Evolutionary conservation across 2,797 vertebrate genomes (phyloP).

Genomic region (Amblyopsis hoosieri): DNA sequence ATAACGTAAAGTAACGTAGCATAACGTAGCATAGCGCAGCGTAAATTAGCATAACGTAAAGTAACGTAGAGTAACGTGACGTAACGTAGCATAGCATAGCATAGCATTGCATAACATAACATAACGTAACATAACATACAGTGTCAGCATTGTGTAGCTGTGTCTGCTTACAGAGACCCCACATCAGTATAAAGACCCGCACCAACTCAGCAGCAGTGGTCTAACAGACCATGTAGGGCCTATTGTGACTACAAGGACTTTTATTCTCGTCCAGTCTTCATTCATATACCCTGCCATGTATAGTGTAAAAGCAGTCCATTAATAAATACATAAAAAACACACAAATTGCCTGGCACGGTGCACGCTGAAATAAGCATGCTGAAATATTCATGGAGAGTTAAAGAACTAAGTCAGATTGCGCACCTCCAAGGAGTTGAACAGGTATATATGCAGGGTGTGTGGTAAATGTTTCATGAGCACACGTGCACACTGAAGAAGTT

Average conservation of each 20-base stretch:
- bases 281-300: constrained; percentile 48
- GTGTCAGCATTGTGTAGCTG: constrained; percentile 42
- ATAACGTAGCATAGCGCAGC: too few species aligned
- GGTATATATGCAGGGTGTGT: constrained; percentile 42
- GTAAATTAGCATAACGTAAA: too few species aligned
- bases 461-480: constrained; percentile 57
- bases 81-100: too few species aligned
- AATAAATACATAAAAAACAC: constrained; percentile 32
- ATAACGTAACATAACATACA: constrained; percentile 39
- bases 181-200: constrained; percentile 5
- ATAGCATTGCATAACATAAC: too few species aligned
- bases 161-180: constrained; percentile 23
- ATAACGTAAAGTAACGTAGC: too few species aligned
- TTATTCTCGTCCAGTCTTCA: constrained; percentile 32
- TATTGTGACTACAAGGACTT: constrained; percentile 15
- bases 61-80: too few species aligned
- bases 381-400: constrained; percentile 70
- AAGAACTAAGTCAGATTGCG: constrained; percentile 38
- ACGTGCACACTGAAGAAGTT: constrained; percentile 6
- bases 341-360: constrained; percentile 47
- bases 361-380: constrained; percentile 65
- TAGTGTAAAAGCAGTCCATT: constrained; percentile 34
- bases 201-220: constrained; percentile 35
- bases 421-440: constrained; percentile 50
- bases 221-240: constrained; percentile 3